Percentiles rank a stretch among this genome's conserved stretches.
These are phyloP conservation scores for Indicator maculatus DNA, from an alignment of 2,113 vertebrate genomes.

Conservation along the genomic window DNA sequence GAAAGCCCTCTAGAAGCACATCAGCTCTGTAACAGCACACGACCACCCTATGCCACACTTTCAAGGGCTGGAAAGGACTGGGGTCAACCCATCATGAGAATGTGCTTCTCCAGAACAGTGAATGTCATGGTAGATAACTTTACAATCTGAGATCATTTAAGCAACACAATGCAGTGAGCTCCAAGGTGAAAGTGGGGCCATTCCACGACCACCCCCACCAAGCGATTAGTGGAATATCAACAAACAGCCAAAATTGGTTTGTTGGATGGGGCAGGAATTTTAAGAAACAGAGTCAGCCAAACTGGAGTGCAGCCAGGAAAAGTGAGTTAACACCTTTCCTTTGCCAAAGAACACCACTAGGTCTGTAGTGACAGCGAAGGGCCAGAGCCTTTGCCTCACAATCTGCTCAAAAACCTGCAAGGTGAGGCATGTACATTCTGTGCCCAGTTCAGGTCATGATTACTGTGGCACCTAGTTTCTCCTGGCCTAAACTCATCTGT, in stretches of 20 bases:
- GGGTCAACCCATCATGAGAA: neutral
- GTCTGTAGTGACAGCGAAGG: neutral
- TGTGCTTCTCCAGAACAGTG: neutral
- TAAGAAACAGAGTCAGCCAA: neutral
- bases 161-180: neutral
- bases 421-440: neutral
- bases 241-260: neutral
- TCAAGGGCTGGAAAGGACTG: neutral
- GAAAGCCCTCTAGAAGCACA: neutral
- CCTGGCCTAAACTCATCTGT: rapidly evolving
- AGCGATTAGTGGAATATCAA: neutral
- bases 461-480: neutral
- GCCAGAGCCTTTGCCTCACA: neutral
- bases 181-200: neutral
- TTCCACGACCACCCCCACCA: neutral
- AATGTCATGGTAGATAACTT: neutral
- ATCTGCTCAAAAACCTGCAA: neutral
- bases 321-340: neutral
- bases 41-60: neutral
- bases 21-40: neutral
- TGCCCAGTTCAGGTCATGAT: neutral
- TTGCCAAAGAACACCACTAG: neutral
- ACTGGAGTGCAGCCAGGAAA: neutral
- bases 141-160: neutral
- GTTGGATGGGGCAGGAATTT: neutral